phyloP scores from a whole-genome alignment of 2,888 invertebrate species.

The Cantharis rustica region DNA sequence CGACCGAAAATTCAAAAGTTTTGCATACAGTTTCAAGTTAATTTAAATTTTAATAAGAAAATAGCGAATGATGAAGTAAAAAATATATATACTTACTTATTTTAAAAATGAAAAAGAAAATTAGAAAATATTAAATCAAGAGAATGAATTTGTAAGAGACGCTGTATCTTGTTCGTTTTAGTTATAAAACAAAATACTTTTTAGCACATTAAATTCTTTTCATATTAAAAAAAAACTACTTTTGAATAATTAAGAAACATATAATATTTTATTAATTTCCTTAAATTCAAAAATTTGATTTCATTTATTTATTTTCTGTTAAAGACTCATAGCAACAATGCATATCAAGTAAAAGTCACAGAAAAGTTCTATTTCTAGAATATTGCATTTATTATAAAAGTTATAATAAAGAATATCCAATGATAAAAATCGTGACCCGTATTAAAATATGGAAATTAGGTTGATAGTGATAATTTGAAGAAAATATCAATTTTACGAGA shows the following conservation, averaged over 20 bases:
- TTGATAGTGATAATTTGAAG: no score
- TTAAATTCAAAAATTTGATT: no score
- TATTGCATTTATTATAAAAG: no score
- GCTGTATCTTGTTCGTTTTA: not conserved
- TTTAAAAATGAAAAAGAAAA: not conserved
- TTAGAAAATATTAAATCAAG: not conserved
- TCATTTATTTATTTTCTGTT: no score
- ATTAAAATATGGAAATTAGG: no score
- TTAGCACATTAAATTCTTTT: not conserved
- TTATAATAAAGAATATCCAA: no score
- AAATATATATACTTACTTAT: not conserved
- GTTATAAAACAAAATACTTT: not conserved
- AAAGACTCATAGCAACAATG: no score
- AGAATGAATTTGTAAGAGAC: not conserved
- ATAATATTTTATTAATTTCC: not conserved
- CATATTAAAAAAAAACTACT: not conserved
- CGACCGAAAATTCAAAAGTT: constrained; percentile 12
- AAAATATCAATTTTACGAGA: no score
- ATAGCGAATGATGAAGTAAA: constrained; percentile 4
- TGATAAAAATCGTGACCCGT: no score
- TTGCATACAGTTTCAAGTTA: constrained; percentile 14
- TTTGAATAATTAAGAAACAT: not conserved
- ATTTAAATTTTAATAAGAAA: constrained; percentile 23
- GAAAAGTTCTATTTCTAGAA: no score
- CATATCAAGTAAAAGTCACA: no score